phyloP scores from a whole-genome alignment of 1,140 invertebrate genomes.

The Drosophila insularis region DNA sequence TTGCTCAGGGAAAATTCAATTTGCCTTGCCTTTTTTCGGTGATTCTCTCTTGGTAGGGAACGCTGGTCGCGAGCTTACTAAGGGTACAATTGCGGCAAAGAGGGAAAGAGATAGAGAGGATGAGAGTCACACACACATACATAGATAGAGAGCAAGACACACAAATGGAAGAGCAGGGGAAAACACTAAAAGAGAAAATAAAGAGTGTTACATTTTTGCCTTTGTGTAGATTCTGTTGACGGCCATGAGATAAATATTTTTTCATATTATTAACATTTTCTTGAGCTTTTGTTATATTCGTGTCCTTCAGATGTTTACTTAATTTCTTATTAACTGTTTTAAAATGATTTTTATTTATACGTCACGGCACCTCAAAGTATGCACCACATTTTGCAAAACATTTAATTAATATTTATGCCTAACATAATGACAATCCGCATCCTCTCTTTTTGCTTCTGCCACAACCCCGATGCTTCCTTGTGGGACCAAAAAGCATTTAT shows the following conservation, averaged over 20 bases:
- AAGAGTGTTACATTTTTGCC: slow-evolving; percentile 47
- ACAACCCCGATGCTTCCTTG: neutral
- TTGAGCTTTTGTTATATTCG: neutral
- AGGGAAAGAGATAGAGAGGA: slow-evolving; percentile 13
- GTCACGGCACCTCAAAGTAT: slow-evolving; percentile 54
- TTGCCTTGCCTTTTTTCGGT: slow-evolving; percentile 66
- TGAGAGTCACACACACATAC: slow-evolving; percentile 1
- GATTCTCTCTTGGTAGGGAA: slow-evolving; percentile 26
- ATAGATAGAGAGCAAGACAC: neutral
- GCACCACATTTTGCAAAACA: slow-evolving; percentile 60
- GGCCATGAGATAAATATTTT: slow-evolving; percentile 62
- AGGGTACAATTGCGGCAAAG: neutral
- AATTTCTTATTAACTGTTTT: slow-evolving; percentile 52
- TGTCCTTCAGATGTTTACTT: slow-evolving; percentile 9
- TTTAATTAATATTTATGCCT: slow-evolving; percentile 79
- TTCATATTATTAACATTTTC: slow-evolving; percentile 69
- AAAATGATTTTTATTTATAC: slow-evolving; percentile 39
- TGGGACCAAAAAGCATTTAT: slow-evolving; percentile 36
- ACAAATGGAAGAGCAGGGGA: neutral
- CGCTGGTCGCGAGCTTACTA: slow-evolving; percentile 32
- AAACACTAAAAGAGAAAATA: neutral
- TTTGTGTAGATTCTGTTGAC: slow-evolving; percentile 55
- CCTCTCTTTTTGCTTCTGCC: neutral
- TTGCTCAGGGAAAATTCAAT: slow-evolving; percentile 80
- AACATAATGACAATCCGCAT: slow-evolving; percentile 42